These are phyloP conservation scores for Cerastis rubricosa DNA, from an alignment of 2,888 invertebrate species.

Conservation along the genomic window DNA sequence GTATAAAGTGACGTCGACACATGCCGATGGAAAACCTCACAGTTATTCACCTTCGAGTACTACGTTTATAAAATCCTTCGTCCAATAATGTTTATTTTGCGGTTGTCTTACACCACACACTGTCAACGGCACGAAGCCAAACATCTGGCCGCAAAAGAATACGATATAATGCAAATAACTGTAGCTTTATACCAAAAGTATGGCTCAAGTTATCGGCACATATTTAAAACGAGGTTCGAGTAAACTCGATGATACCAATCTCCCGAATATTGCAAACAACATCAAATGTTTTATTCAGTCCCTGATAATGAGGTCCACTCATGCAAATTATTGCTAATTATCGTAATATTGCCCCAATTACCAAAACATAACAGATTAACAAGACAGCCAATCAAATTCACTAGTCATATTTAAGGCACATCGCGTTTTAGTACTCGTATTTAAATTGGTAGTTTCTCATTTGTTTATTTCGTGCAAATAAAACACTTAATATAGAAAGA, in stretches of 20 bases:
- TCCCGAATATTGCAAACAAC: not conserved
- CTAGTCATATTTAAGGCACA: not conserved
- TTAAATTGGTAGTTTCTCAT: not conserved
- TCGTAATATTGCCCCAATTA: conserved; percentile 10
- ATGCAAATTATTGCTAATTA: conserved; percentile 10
- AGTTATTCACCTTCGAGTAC: not conserved
- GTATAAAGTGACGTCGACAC: too few relatives aligned
- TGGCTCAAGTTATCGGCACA: not conserved
- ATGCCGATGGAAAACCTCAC: not conserved
- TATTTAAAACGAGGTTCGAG: not conserved
- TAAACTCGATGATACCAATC: not conserved
- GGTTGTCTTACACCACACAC: conserved; percentile 9
- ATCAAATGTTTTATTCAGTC: conserved; percentile 1
- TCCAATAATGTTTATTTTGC: not conserved
- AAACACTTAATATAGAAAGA: not conserved
- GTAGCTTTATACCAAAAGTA: conserved; percentile 7
- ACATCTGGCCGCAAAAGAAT: conserved; percentile 47
- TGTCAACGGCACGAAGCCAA: conserved; percentile 25
- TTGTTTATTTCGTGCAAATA: not conserved
- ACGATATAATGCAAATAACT: conserved; percentile 30
- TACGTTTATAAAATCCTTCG: not conserved
- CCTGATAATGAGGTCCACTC: not conserved
- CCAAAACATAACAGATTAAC: not conserved
- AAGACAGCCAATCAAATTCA: not conserved
- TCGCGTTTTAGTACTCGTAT: not conserved